These are phyloP conservation scores for Xiphorhynchus elegans DNA, from an alignment of 2,113 vertebrate species.

Conservation along the genomic window DNA sequence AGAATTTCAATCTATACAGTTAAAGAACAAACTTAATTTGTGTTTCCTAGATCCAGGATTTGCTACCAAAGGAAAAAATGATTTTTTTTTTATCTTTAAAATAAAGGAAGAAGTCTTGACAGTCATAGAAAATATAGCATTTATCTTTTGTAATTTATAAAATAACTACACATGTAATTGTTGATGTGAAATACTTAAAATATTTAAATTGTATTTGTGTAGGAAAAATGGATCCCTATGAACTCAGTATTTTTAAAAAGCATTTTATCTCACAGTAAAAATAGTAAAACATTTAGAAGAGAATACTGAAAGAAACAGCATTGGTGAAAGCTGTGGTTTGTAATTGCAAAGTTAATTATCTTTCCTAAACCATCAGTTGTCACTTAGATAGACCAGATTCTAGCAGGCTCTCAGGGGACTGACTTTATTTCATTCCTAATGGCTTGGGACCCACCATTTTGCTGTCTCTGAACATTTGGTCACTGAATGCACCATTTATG, in stretches of 20 bases:
- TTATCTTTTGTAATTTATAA: conserved; percentile 43
- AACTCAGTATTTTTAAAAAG: conserved; percentile 60
- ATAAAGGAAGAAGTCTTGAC: conserved; percentile 14
- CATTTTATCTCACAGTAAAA: conserved; percentile 71
- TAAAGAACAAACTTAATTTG: not conserved
- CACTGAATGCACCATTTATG: conserved; percentile 92
- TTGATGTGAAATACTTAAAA: conserved; percentile 70
- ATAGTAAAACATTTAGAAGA: conserved; percentile 75
- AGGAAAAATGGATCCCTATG: conserved; percentile 60
- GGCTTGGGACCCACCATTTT: conserved; percentile 87
- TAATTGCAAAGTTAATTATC: conserved; percentile 99
- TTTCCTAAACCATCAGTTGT: conserved; percentile 97
- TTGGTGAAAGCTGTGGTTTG: conserved; percentile 84
- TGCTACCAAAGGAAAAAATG: conserved; percentile 21
- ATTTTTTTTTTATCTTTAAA: conserved; percentile 29
- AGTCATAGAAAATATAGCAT: not conserved
- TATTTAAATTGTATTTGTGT: conserved; percentile 62
- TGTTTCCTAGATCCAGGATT: not conserved
- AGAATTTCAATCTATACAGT: not conserved
- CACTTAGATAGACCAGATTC: conserved; percentile 90
- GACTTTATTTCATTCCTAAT: conserved; percentile 86
- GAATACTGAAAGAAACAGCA: conserved; percentile 77
- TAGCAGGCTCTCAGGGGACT: conserved; percentile 81
- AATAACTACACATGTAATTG: conserved; percentile 52
- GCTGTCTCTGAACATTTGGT: conserved; percentile 91